Evolutionary conservation across 37 sponge, comb jelly and placozoan genomes (phyloP).

Genomic region (Beroe ovata): DNA sequence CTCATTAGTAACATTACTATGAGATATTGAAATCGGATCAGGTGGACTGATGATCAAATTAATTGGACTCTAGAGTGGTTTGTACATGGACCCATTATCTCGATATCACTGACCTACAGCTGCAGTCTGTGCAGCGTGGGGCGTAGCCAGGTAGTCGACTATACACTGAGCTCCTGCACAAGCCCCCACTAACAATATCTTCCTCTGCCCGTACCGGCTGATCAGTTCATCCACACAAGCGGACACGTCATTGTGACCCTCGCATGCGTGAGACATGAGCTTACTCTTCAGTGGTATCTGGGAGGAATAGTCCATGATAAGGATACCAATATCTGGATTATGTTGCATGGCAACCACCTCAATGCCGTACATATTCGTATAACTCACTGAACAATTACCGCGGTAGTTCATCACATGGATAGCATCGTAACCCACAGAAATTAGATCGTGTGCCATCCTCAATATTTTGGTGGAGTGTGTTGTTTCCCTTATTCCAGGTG

Average conservation of each 20-base stretch:
- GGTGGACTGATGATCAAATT: too few species aligned
- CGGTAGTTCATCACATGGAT: not conserved
- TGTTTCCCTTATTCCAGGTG: constrained; percentile 11
- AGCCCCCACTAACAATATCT: not conserved
- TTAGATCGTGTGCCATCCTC: not conserved
- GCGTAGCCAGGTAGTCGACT: not conserved
- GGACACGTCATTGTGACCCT: not conserved
- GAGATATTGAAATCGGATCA: too few species aligned
- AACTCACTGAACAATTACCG: constrained; percentile 3
- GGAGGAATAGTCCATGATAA: not conserved
- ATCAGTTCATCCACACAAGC: not conserved
- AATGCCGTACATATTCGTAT: too few species aligned
- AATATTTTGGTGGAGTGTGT: constrained; percentile 14
- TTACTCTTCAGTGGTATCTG: constrained; percentile 2
- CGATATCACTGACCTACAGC: not conserved
- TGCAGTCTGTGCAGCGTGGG: not conserved
- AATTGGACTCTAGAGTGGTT: too few species aligned
- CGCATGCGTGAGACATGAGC: not conserved
- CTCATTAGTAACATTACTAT: too few species aligned
- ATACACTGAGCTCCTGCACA: not conserved
- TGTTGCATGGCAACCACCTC: too few species aligned
- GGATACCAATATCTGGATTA: too few species aligned
- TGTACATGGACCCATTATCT: too few species aligned
- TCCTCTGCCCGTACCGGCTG: not conserved
- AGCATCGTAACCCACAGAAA: not conserved